Conservation (phyloP, 1,140 invertebrate species). For the Hypsibius dujardini region DNA sequence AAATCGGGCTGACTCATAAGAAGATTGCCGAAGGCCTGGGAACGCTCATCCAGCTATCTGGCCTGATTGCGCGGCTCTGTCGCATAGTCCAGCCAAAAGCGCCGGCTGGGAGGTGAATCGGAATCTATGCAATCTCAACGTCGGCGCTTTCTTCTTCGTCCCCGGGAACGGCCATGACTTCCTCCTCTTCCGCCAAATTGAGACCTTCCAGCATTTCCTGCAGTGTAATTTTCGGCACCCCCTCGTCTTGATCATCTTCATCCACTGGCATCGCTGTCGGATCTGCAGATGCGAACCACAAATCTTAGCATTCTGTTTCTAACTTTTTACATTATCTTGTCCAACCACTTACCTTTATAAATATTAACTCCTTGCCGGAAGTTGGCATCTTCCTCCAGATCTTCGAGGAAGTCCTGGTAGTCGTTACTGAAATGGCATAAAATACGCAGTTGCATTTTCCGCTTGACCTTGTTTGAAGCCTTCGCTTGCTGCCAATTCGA, state of each 20-base stretch:
- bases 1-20: slow-evolving; percentile 80
- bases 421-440: slow-evolving; percentile 48
- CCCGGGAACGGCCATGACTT: too few species aligned
- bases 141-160: too few species aligned
- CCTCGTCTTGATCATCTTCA: slow-evolving; percentile 48
- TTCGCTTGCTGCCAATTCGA: too few species aligned
- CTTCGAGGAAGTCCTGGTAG: slow-evolving; percentile 86
- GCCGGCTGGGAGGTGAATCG: too few species aligned
- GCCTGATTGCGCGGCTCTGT: slow-evolving; percentile 64
- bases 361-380: slow-evolving; percentile 82
- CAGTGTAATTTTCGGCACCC: slow-evolving; percentile 63
- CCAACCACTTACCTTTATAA: slow-evolving; percentile 46
- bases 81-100: slow-evolving; percentile 16
- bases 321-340: slow-evolving; percentile 20
- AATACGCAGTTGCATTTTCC: too few species aligned
- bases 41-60: slow-evolving; percentile 72
- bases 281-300: too few species aligned
- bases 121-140: too few species aligned
- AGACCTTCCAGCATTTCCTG: slow-evolving; percentile 95
- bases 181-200: slow-evolving; percentile 31
- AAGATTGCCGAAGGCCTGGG: slow-evolving; percentile 69
- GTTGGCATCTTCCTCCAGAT: slow-evolving; percentile 81
- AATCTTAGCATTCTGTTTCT: too few species aligned
- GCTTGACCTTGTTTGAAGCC: too few species aligned
- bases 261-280: slow-evolving; percentile 14